phyloP scores from a whole-genome alignment of 1,140 invertebrate species.

The Andricus grossulariae region DNA sequence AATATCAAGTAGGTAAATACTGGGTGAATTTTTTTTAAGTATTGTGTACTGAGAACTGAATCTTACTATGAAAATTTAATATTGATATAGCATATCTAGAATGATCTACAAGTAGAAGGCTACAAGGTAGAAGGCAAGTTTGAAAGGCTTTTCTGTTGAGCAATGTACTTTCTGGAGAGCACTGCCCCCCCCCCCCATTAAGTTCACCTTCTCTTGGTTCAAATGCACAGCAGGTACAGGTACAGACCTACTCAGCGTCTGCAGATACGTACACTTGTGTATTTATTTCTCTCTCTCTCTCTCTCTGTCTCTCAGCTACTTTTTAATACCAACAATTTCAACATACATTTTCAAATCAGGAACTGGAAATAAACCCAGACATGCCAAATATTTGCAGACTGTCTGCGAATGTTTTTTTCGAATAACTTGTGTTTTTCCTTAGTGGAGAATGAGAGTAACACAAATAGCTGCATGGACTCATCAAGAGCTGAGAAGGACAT shows the following conservation, averaged over 20 bases:
- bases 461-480: background rate
- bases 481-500: background rate
- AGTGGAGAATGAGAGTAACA: background rate
- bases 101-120: background rate
- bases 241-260: background rate
- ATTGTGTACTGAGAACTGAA: too few species aligned
- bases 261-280: background rate
- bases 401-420: slow-evolving; percentile 21
- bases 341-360: background rate
- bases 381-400: slow-evolving; percentile 16
- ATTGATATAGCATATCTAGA: background rate
- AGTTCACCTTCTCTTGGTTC: background rate
- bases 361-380: slow-evolving; percentile 8
- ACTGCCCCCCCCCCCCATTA: slow-evolving; percentile 10
- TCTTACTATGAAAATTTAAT: background rate
- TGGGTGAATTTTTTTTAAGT: too few species aligned
- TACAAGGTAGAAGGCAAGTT: background rate
- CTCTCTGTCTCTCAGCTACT: background rate
- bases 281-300: background rate
- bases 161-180: slow-evolving; percentile 3
- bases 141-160: background rate
- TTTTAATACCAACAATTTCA: slow-evolving; percentile 5
- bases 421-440: slow-evolving; percentile 9
- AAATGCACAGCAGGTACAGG: background rate
- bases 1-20: too few species aligned